Evolutionary conservation across 2,888 invertebrate genomes (phyloP), one percentile per base, ranked within the genome.

Genomic region (Drosophila stalkeri): DNA sequence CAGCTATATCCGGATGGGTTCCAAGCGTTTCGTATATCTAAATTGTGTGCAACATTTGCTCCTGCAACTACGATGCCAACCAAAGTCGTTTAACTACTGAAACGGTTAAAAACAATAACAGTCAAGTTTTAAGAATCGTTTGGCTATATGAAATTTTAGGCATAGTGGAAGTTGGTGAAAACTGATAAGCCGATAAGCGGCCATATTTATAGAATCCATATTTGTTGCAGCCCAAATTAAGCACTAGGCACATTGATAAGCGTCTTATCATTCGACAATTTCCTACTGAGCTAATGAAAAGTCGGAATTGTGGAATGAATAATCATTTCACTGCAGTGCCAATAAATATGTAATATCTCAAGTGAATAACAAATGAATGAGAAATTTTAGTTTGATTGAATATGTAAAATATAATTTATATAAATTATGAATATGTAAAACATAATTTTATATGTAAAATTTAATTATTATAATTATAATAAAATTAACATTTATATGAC

Each of bases 171-270:
- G n/a, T 20, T 14, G 14, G 11, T 27, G 14, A 18, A 76, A 54
- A 65, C 16, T 54, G 64, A n/a, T n/a, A n/a, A n/a, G n/a, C n/a
- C 54, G 80, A 82, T 88, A 80, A 75, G 80, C 76, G 54, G 64
- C 66, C 64, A 73, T 71, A 73, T 72, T 73, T 61, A 41, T 43
- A 27, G 14, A 44, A 39, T 51, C 33, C 27, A 33, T n/a, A 56
- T 74, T 75, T 72, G 64, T 64, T 18, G 46, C 46, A 43, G 20
- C 37, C 33, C 18, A 18, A 43, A 39, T 51, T 23, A 37, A 33
- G 20, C 41, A 44, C 23, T 14, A 27, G 33, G 33, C 23, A 20
- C 37, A 4, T 54, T 65, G 72, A 77, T 68, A 68, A 63, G 14
- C 16, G 16, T 2, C 54, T 68, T 76, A 73, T 80, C 85, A 66